Percentiles rank a stretch among this genome's conserved stretches.
These are phyloP conservation scores for Eremophila alpestris DNA, from an alignment of 2,797 vertebrate species.

Conservation along the genomic window DNA sequence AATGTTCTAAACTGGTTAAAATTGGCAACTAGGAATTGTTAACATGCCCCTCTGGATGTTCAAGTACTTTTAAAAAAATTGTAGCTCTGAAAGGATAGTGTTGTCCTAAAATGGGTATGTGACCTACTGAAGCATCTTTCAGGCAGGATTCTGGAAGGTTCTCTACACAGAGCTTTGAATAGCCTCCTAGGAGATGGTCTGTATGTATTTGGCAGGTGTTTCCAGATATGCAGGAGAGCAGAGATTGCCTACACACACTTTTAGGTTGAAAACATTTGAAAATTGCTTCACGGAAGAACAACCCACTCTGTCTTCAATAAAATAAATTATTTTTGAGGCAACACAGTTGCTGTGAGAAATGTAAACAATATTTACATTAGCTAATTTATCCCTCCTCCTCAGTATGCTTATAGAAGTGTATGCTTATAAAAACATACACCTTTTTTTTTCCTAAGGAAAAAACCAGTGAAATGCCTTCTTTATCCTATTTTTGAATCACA, in stretches of 20 bases:
- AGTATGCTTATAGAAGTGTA: neutral
- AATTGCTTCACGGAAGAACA: neutral
- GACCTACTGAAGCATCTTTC: neutral
- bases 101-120: neutral
- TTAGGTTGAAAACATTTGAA: neutral
- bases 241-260: neutral
- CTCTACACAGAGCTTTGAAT: neutral
- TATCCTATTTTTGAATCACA: neutral
- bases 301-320: neutral
- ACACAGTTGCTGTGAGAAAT: neutral
- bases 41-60: neutral
- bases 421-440: neutral
- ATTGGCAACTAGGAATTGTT: neutral
- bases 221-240: neutral
- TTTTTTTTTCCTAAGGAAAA: neutral
- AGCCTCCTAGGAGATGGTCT: neutral
- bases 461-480: neutral
- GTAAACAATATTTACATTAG: neutral
- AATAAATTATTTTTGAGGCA: neutral
- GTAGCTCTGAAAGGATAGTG: neutral
- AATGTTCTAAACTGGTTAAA: neutral
- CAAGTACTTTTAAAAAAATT: neutral
- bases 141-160: neutral
- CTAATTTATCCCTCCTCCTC: neutral
- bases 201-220: neutral